Percentiles rank a stretch among this genome's conserved stretches.
Evolutionary conservation across 2,888 invertebrate species (phyloP).

Genomic region (Leucania comma): DNA sequence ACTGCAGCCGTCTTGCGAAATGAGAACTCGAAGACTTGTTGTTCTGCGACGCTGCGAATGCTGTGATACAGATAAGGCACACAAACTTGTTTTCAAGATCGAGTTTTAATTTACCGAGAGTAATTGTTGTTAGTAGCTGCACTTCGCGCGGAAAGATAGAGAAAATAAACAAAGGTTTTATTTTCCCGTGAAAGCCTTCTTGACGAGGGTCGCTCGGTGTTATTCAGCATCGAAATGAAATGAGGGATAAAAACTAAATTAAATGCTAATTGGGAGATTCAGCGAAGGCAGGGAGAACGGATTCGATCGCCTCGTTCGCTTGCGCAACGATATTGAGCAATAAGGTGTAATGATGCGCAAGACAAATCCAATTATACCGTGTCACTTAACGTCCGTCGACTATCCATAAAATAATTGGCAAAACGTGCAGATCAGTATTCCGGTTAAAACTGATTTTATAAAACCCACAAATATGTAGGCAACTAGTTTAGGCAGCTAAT

Average conservation of each 20-base stretch:
- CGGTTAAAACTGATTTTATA: constrained; percentile 43
- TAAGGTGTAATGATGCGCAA: constrained; percentile 78
- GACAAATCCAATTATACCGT: constrained; percentile 74
- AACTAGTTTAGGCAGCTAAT: constrained; percentile 70
- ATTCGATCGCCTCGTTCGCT: constrained; percentile 74
- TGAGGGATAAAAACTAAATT: constrained; percentile 87
- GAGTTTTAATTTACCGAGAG: constrained; percentile 80
- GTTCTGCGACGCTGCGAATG: constrained; percentile 48
- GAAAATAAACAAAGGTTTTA: constrained; percentile 85
- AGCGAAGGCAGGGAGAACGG: constrained; percentile 71
- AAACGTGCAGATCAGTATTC: constrained; percentile 34
- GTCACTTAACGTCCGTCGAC: constrained; percentile 58
- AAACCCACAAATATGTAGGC: constrained; percentile 49
- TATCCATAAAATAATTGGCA: constrained; percentile 52
- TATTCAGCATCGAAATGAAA: constrained; percentile 85
- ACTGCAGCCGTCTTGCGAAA: constrained; percentile 50
- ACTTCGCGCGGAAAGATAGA: constrained; percentile 79
- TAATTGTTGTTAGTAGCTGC: constrained; percentile 82
- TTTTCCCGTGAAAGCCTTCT: constrained; percentile 82
- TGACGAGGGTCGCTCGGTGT: constrained; percentile 84
- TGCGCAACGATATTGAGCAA: constrained; percentile 76
- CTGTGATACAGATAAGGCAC: constrained; percentile 76
- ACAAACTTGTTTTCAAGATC: constrained; percentile 77
- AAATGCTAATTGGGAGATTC: constrained; percentile 87
- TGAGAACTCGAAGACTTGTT: constrained; percentile 52